Base-by-base conservation (phyloP, 2,797 vertebrate genomes). In the Sphenopsis melanotis region DNA sequence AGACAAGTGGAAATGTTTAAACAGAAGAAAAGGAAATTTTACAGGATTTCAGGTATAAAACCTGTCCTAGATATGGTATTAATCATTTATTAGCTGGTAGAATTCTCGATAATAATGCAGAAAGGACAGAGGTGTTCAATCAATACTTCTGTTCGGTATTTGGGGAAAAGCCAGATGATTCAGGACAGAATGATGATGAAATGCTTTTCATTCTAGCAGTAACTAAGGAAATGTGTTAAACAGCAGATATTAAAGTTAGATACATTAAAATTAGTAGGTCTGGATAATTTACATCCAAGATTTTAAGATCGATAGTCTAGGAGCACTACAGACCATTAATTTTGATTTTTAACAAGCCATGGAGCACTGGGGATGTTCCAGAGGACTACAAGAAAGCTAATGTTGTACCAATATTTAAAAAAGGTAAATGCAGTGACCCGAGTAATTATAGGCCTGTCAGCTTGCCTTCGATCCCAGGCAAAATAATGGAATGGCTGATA, bases 371-470 rank as follows among this genome's bases (percentile, higher is more conserved):
- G 94, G 87, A 89, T 90, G 89, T 94, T 97, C 91, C 91, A 94
- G 63, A 90, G 87, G 85, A 84, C 91, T 95, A 85, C 70, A 91
- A 80, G 95, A 94, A 90, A 71, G 87, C 85, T 93, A 94, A 92
- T 89, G 89, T 94, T 97, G 95, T 94, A 93, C 92, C 87, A 96
- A 95, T 94, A 96, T 89, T 96, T 96, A 87, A 95, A 94, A 96
- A 97, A 95, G 87, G 89, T 94, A 96, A 95, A 93, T 93, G 91
- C 87, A 92, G 85, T 96, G 89, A 96, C 94, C 94, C 37, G 0
- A 87, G 93, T 96, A 97, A 96, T 96, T 96, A 96, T 82, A 93
- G 80, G 83, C 93, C 83, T 96, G 95, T 95, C 95, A 97, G 66
- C 80, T 64, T 93, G 89, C 64, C 80, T 95, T 96, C 83, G 95